Evolutionary conservation across 37 sponge, comb jelly and placozoan genomes (phyloP).

Genomic region (Chondrosia reniformis): DNA sequence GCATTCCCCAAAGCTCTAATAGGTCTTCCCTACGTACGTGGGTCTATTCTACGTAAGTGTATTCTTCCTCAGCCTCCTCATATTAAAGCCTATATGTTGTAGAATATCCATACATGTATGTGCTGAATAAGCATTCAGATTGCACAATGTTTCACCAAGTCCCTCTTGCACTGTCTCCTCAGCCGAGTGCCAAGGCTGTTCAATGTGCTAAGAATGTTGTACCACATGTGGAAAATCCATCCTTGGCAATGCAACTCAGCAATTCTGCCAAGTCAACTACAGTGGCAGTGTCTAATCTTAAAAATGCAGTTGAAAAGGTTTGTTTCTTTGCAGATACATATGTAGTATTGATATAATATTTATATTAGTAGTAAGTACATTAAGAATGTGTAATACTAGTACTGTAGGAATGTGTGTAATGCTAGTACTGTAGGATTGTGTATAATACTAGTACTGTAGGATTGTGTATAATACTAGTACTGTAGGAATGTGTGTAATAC

Average conservation of each 20-base stretch:
- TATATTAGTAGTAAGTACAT: not conserved
- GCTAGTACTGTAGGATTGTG: not conserved
- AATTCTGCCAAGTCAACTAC: slow-evolving; percentile 95
- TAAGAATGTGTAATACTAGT: not conserved
- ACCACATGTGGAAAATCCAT: slow-evolving; percentile 94
- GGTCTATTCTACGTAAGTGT: too few relatives aligned
- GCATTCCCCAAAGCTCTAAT: too few relatives aligned
- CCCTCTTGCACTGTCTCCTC: not conserved
- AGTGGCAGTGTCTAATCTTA: slow-evolving; percentile 79
- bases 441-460: not conserved
- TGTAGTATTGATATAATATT: not conserved
- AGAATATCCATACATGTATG: too few relatives aligned
- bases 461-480: not conserved
- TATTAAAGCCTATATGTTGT: too few relatives aligned
- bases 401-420: not conserved
- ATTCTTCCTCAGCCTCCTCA: too few relatives aligned
- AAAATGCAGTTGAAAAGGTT: slow-evolving; percentile 74
- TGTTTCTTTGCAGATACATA: not conserved
- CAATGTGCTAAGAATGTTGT: slow-evolving; percentile 94
- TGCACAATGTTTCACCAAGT: not conserved
- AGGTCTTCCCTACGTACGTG: too few relatives aligned
- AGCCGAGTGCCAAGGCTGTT: slow-evolving; percentile 91
- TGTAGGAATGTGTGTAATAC: not conserved
- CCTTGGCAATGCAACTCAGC: slow-evolving; percentile 89
- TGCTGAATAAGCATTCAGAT: too few relatives aligned